Base-by-base conservation (phyloP, 2,797 vertebrate genomes). In the Myiotriccus ornatus region DNA sequence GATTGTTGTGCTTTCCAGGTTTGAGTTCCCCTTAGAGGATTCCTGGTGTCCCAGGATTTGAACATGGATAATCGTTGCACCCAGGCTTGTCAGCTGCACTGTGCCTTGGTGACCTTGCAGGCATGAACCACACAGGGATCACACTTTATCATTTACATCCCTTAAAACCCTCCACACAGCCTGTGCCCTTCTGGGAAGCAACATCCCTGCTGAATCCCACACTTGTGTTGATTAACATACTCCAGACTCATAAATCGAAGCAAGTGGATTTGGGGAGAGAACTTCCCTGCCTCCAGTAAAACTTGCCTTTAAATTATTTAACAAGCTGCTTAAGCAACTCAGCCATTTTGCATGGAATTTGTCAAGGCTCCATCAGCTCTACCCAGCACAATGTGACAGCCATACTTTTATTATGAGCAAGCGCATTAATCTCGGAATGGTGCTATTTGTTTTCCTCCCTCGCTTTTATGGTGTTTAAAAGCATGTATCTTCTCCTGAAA, bases 381-480 rank as follows among this genome's bases (percentile, higher is more conserved):
- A 6, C 41, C 22, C 91, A 11, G 65, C 1, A 2, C 62, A 1
- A 35, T 55, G 89, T 84, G 94, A 90, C 91, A 91, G 76, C 85
- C 84, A 59, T 50, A 28, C 93, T 94, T 96, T 93, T 84, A 63
- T 94, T 89, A 63, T 6, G 50, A 95, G 60, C 50, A 16, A 16
- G 76, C 11, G 30, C 92, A 95, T 97, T 96, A 89, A 96, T 97
- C 96, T 93, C 56, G 73, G 82, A 92, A 85, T 35, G 12, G 84
- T 3, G 89, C 94, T 86, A 94, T 96, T 96, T 96, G 93, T 96
- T 95, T 94, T 93, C 94, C 79, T 92, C 85, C 52, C 70, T 56
- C 62, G 87, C 87, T 95, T 95, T 96, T 94, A 97, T 80, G 92
- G 73, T 35, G 87, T 90, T 95, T 96, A 94, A 96, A 96, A 93